Evolutionary conservation across 2,797 vertebrate genomes (phyloP).

Genomic region (Myotis vivesi): DNA sequence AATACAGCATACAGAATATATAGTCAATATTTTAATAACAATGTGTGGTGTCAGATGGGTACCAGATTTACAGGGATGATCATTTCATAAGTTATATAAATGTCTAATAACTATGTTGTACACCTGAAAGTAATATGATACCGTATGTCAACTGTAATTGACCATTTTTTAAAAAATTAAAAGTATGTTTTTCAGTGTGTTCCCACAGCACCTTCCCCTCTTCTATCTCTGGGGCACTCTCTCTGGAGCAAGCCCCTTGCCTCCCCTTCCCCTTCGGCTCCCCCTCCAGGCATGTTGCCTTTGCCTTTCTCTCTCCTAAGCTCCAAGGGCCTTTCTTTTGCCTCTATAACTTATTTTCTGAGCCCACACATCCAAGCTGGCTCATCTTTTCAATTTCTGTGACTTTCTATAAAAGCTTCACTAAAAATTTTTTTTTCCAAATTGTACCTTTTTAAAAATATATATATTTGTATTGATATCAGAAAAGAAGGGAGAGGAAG

Average conservation of each 20-base stretch:
- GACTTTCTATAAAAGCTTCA: background rate
- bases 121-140: background rate
- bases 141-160: background rate
- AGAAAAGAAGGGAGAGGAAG: too few species aligned
- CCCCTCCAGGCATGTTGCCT: background rate
- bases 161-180: background rate
- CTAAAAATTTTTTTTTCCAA: too few species aligned
- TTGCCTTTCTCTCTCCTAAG: background rate
- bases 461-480: too few species aligned
- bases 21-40: background rate
- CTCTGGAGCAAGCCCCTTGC: background rate
- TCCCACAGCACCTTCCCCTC: background rate
- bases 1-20: background rate
- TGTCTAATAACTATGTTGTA: background rate
- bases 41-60: background rate
- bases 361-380: background rate
- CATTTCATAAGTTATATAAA: background rate
- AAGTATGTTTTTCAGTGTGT: background rate
- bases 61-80: background rate
- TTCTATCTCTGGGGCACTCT: background rate
- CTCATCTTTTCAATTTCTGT: background rate
- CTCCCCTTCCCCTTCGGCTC: background rate
- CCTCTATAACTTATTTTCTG: background rate
- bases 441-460: too few species aligned
- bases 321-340: background rate